Evolutionary conservation across 2,888 invertebrate species (phyloP).

Genomic region (Scotopteryx bipunctaria): DNA sequence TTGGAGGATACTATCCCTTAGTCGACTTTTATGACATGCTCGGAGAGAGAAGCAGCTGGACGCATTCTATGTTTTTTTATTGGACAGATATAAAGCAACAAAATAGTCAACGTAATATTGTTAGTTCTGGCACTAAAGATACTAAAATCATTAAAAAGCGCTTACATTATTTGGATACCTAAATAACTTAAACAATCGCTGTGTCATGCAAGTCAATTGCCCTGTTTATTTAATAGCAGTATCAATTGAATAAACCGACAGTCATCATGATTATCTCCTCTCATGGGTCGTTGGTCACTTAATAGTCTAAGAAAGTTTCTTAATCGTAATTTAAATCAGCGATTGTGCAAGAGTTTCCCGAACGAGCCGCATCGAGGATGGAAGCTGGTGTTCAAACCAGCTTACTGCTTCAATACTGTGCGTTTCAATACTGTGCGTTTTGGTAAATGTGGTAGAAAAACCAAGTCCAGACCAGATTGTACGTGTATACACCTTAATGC

Average conservation of each 20-base stretch:
- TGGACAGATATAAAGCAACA: no score
- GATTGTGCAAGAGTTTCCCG: slow-evolving; percentile 19
- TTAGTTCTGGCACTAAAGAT: no score
- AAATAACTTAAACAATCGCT: slow-evolving; percentile 2
- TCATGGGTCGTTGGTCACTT: slow-evolving; percentile 4
- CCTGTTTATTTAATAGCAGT: slow-evolving; percentile 9
- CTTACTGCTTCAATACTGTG: no score
- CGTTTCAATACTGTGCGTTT: neutral
- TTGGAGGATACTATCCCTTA: no score
- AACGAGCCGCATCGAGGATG: neutral
- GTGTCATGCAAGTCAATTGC: slow-evolving; percentile 9
- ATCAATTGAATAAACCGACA: slow-evolving; percentile 24
- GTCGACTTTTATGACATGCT: no score
- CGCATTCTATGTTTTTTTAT: no score
- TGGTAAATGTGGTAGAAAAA: no score
- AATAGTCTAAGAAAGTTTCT: slow-evolving; percentile 26
- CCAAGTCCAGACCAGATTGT: no score
- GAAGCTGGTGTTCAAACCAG: neutral
- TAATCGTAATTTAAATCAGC: slow-evolving; percentile 13
- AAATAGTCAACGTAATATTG: no score
- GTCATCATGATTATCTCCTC: slow-evolving; percentile 12
- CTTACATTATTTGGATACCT: no score
- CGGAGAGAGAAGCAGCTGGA: no score
- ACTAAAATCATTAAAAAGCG: no score
- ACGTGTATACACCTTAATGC: neutral